Conservation (phyloP, 2,113 vertebrate genomes). For the Eurystomus gularis region DNA sequence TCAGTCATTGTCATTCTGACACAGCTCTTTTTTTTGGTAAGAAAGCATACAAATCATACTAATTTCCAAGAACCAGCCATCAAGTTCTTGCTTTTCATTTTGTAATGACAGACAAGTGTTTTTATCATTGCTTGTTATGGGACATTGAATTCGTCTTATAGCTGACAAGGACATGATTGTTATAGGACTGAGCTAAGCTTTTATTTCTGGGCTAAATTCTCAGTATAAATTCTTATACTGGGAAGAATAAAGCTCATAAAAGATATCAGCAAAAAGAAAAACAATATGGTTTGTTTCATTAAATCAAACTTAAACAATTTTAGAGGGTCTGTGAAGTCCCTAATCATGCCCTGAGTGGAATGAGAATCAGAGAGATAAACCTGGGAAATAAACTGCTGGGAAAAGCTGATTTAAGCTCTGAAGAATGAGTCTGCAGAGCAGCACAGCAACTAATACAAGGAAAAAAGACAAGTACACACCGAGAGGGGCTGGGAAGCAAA, state of each 20-base stretch:
- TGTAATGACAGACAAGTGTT: background rate
- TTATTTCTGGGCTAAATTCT: background rate
- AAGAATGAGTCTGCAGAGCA: background rate
- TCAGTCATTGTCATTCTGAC: background rate
- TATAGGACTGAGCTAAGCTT: background rate
- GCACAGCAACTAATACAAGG: background rate
- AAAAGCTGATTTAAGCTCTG: background rate
- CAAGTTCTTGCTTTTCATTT: background rate
- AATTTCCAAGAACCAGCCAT: background rate
- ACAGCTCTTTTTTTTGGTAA: background rate
- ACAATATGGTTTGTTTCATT: rapidly evolving
- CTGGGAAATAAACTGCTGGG: background rate
- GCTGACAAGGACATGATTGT: background rate
- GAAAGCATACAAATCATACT: background rate
- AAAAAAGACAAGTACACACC: background rate
- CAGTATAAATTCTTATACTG: background rate
- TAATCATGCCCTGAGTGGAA: background rate
- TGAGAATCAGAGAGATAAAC: background rate
- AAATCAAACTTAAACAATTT: background rate
- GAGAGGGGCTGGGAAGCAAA: background rate
- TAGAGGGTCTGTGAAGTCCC: background rate
- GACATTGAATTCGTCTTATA: background rate
- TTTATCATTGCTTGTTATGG: background rate
- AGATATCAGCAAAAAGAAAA: background rate
- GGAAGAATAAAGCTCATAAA: background rate